Base-by-base conservation (phyloP, 2,797 vertebrate species). In the Oceanodroma leucorhoa region DNA sequence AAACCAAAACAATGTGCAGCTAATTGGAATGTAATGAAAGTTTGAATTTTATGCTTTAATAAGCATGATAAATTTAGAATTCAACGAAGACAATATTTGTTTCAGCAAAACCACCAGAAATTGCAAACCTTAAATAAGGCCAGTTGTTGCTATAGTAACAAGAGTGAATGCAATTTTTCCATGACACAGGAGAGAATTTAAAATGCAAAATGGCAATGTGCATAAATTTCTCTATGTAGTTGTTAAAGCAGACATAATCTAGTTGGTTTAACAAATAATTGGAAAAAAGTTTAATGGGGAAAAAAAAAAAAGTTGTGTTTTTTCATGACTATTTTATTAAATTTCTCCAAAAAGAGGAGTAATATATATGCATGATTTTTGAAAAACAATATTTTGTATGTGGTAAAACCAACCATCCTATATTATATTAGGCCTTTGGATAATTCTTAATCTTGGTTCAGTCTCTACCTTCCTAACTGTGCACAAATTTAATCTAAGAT, bases 91-190 rank as follows among this genome's bases (percentile, higher is more conserved):
- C 11, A 73, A 27, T 51, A 72, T 78, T 85, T 76, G 14, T 72
- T 91, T 93, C 60, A 79, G 27, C 6, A 82, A 93, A 93, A 71
- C 19, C 21, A 77, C 36, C 30, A 82, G 60, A 46, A 92, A 93
- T 27, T 61, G 30, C 5, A 93, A 90, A 80, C 15, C 38, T 77
- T 90, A 91, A 79, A 73, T 60, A 94, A 73, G 45, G 65, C 80
- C 73, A 80, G 38, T 60, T 87, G 87, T 95, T 85, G 22, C 78
- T 78, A 80, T 40, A 83, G 78, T 21, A 89, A 94, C 38, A 90
- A 38, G 32, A 82, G 5, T 61, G 41, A 87, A 77, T 27, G 22
- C 4, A 50, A 55, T 77, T 87, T 20, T 82, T 87, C 38, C 23
- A 19, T 43, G 41, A 76, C 51, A 91, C 2, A 54, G 45, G 66